These are phyloP conservation scores for Datnioides undecimradiatus DNA, from an alignment of 2,113 vertebrate species.

Conservation along the genomic window DNA sequence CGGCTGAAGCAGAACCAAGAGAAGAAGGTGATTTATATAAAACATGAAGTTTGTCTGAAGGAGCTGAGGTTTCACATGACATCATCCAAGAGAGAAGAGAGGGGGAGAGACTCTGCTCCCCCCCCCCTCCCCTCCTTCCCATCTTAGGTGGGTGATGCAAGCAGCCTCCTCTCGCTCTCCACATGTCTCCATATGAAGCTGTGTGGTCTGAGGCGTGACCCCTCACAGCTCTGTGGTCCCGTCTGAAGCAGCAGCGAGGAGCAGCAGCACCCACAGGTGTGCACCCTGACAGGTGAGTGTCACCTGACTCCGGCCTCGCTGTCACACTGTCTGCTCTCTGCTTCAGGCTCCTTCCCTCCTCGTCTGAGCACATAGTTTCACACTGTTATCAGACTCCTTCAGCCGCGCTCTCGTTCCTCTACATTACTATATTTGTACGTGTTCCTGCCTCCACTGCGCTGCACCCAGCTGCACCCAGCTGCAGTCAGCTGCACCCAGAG, in stretches of 20 bases:
- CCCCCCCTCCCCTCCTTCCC: slow-evolving; percentile 50
- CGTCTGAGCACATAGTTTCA: slow-evolving; percentile 52
- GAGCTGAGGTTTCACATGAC: slow-evolving; percentile 16
- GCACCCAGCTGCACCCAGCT: slow-evolving; percentile 12
- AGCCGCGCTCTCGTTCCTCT: slow-evolving; percentile 13
- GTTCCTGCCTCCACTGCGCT: slow-evolving; percentile 39
- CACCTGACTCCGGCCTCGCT: no score
- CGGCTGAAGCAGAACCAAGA: not conserved
- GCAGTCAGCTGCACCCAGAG: slow-evolving; percentile 13
- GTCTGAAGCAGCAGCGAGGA: not conserved
- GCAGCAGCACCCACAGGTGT: not conserved
- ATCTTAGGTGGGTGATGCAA: slow-evolving; percentile 61
- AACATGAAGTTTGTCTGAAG: not conserved
- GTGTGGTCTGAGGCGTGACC: slow-evolving; percentile 36
- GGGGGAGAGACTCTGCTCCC: slow-evolving; percentile 17
- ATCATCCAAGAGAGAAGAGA: slow-evolving; percentile 32
- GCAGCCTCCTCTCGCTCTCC: slow-evolving; percentile 53
- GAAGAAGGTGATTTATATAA: not conserved
- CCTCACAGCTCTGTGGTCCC: slow-evolving; percentile 8
- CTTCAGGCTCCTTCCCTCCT: not conserved
- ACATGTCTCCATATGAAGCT: slow-evolving; percentile 52
- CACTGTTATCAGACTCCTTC: slow-evolving; percentile 61
- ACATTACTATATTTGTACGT: slow-evolving; percentile 82
- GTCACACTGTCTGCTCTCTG: no score
- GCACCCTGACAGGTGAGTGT: slow-evolving; percentile 70